Base-by-base conservation (phyloP, 2,888 invertebrate genomes). In the Apotomis turbidana region DNA sequence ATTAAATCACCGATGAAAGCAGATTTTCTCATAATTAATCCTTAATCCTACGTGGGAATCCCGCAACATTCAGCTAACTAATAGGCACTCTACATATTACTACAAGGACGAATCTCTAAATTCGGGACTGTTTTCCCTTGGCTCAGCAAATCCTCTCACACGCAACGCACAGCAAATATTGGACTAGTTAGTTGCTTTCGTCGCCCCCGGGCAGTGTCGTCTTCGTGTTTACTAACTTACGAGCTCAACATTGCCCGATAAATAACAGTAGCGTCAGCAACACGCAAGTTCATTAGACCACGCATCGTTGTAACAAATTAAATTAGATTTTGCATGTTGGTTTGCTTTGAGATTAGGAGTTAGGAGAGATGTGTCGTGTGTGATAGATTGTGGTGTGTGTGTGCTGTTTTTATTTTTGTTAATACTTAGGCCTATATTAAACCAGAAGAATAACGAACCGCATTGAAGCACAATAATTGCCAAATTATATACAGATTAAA, bases 161-260 rank as follows among this genome's bases (percentile, higher is more conserved):
- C 38, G 46, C 12, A 66, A 27, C 46, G 66, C 27, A 57, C 46
- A 15, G 66, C 36, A 66, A 66, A 66, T 66, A 66, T 57, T 57
- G 27, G 44, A 44, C 46, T 66, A 66, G 66, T 66, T 66, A 66
- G 66, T 66, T 66, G 8, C 55, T 46, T 27, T 57, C 36, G 27
- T 49, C 9, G 4, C 55, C 55, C 57, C 36, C 66, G n/a, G 66
- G 55, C 66, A 4, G 12, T 57, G 9, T 12, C 27, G 41, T 64
- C 44, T 51, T 15, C 54, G 9, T 57, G 66, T 66, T 66, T 66
- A 66, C 66, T 66, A 66, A 66, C 55, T 66, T 66, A 55, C 27
- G 27, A 27, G 27, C 54, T 64, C 66, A 27, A 66, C 66, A 36
- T 57, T 66, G 55, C 46, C 55, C 66, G 46, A 66, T 66, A 57